These are phyloP conservation scores for Bellardia bayeri DNA, from an alignment of 2,888 invertebrate species.

Conservation along the genomic window DNA sequence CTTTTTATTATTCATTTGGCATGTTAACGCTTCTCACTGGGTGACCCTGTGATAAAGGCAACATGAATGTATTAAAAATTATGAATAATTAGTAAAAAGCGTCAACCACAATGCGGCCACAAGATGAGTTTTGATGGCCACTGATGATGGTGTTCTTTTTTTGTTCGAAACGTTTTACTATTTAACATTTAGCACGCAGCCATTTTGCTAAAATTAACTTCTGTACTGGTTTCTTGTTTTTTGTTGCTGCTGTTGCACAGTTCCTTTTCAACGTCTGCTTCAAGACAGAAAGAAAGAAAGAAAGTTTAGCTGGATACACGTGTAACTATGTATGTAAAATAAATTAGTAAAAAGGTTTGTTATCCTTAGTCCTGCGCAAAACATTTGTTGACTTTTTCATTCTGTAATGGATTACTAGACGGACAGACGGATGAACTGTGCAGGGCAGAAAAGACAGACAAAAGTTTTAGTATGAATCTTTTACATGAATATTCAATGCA, in stretches of 20 bases:
- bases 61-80: conserved; percentile 74
- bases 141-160: conserved; percentile 36
- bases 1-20: conserved; percentile 76
- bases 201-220: conserved; percentile 64
- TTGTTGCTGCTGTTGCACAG: neutral
- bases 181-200: conserved; percentile 72
- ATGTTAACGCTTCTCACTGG: conserved; percentile 76
- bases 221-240: conserved; percentile 16
- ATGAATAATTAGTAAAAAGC: conserved; percentile 81
- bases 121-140: conserved; percentile 76
- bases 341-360: conserved; percentile 7
- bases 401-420: conserved; percentile 13
- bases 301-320: conserved; percentile 33
- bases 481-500: conserved; percentile 83
- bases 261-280: conserved; percentile 25
- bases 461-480: conserved; percentile 49
- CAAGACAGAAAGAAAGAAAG: conserved; percentile 48
- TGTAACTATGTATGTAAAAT: neutral
- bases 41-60: conserved; percentile 74
- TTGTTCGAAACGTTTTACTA: conserved; percentile 26
- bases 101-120: conserved; percentile 82
- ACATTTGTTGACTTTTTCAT: conserved; percentile 62
- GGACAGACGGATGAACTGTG: conserved; percentile 26
- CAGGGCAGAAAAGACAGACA: conserved; percentile 16
- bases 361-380: conserved; percentile 69